These are phyloP conservation scores for Globicephala melas DNA, from an alignment of 2,113 vertebrate genomes.

Conservation along the genomic window DNA sequence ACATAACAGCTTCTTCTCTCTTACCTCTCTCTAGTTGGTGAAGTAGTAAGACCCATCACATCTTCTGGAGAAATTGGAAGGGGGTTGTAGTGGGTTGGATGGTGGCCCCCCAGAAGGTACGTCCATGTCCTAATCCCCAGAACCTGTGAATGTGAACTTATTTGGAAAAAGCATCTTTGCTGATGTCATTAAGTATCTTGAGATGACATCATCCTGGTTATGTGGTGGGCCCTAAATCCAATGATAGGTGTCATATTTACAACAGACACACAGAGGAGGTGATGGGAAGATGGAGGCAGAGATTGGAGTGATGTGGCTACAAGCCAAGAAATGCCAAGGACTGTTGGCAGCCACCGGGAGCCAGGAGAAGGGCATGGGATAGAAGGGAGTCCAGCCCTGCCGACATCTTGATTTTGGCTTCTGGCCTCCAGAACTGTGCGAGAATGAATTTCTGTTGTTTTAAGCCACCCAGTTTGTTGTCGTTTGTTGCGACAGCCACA, in stretches of 20 bases:
- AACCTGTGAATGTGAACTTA: not conserved
- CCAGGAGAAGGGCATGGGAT: not conserved
- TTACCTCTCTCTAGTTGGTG: not conserved
- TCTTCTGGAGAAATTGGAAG: not conserved
- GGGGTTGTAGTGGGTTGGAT: not conserved
- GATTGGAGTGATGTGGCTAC: not conserved
- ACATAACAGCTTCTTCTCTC: not conserved
- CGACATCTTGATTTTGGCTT: accelerated
- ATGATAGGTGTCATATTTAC: not conserved
- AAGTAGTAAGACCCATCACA: not conserved
- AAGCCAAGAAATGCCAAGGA: too few species aligned
- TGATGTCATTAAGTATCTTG: not conserved
- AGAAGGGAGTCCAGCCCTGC: not conserved
- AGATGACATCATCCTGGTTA: not conserved
- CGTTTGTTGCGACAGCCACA: not conserved
- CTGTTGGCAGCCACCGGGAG: not conserved
- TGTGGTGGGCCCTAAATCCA: not conserved
- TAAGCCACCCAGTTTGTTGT: not conserved
- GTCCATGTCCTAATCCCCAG: not conserved
- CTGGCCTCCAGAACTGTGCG: not conserved
- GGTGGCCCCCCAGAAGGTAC: not conserved
- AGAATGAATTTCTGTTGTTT: not conserved
- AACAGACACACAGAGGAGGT: not conserved
- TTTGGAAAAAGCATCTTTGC: not conserved
- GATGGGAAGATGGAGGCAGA: not conserved